Evolutionary conservation across 2,113 vertebrate species (phyloP), one percentile per base, ranked within the genome.

Genomic region (Notarius lentiginosus): DNA sequence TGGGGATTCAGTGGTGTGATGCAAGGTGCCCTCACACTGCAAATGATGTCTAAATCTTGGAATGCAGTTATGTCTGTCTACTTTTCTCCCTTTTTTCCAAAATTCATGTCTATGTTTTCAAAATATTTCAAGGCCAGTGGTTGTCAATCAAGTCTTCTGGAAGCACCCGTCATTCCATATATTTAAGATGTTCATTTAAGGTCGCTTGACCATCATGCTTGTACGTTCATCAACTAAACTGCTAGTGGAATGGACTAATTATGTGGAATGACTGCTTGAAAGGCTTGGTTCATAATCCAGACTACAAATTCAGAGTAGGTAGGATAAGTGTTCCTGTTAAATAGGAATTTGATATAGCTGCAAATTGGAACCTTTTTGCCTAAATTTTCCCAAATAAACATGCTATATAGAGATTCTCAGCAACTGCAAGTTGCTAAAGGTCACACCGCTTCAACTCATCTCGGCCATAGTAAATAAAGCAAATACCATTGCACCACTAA

Each of bases 1-100:
- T 95, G 95, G 88, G 91, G 95, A 94, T 96, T 96, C 91, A 95
- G 95, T 97, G 97, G 97, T 97, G 97, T 97, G 96, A 97, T 96
- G 96, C 89, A 77, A 87, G 91, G 92, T 92, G 92, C 88, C 90
- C 94, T 95, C 94, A 96, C 94, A 94, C 94, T 93, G 91, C 77
- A 63, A 22, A 24, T 81, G 63, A 75, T 53, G 47, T 76, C 63
- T 75, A 61, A 58, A 86, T 55, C 18, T 63, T 60, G 24, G 61
- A 88, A 41, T 79, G 63, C 51, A 84, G 72, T 58, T 56, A 68
- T 51, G 70, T 55, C 58, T 79, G 80, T 88, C 51, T 63, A 86
- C 61, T 68, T 84, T 89, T 60, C 56, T 47, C 58, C 60, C 56
- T 79, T 61, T 86, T 70, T 70, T 61, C 17, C 27, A 83, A 63